Base-by-base conservation (phyloP, 1,140 invertebrate genomes). In the Euura lappo region DNA sequence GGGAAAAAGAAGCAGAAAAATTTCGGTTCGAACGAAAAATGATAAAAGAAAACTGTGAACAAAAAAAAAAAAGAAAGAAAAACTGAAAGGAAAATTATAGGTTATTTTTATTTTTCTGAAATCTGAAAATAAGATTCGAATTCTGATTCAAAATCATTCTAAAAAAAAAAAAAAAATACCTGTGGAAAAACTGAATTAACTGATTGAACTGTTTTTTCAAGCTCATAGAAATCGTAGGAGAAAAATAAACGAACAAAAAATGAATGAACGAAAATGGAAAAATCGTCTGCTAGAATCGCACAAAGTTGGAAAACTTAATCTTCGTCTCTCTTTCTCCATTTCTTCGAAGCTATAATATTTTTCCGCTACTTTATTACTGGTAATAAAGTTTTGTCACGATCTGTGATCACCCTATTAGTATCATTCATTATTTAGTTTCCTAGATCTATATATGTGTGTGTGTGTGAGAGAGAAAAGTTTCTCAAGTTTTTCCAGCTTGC, bases 351-450 rank as follows among this genome's bases (percentile, higher is more conserved):
- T 28, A 28, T 28, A 60, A 60, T 60, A 60, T 60, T 60, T 60
- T 11, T 60, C 51, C 51, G 51, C 13, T n/a, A 60, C 13, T 60
- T 60, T 60, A 8, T 60, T 60, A 28, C 28, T 1, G 28, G 4
- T 8, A n/a, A 8, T 60, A 76, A 80, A 80, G 77, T 80, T 80
- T n/a, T 80, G 43, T 45, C 70, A 70, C 72, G 72, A 74, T 77
- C 79, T 75, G 65, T 74, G 75, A 80, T 77, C 79, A 75, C 77
- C 80, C 79, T 80, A 80, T 80, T 80, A 80, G 79, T 76, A 74
- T 74, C 79, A 80, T 80, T 80, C 76, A 76, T 80, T 80, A 80
- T 80, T 80, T 80, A 76, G 74, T 77, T 78, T 75, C 79, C 3
- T 1, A 11, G 60, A 28, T 28, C 28, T 28, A 28, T 28, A 28